Evolutionary conservation across 2,797 vertebrate genomes (phyloP), one percentile per base, ranked within the genome.

Genomic region (Typhlichthys subterraneus): DNA sequence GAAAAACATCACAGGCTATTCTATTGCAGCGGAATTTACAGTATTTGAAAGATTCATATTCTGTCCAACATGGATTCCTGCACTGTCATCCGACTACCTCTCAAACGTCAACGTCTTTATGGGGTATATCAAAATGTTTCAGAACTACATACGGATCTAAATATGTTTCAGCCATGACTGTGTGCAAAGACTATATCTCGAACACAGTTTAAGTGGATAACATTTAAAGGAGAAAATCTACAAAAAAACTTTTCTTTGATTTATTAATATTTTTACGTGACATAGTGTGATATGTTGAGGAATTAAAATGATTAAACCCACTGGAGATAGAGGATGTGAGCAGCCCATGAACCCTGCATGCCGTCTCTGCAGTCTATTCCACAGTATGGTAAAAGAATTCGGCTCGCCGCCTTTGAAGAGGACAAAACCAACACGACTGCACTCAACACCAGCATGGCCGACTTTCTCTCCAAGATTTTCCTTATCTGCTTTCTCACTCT

Each of bases 351-450:
- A 88, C 88, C 82, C 84, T 86, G 69, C 19, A 19, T 19, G 19
- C 65, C 29, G 84, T 82, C 89, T 82, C 84, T 76, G 75, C 76
- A 79, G 85, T 67, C 83, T 63, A 38, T 8, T 23, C 23, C 33
- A 38, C 82, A 75, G 85, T 85, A 93, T 93, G 93, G 93, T 92
- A 93, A 94, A 93, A 90, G 86, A 92, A 93, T 94, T 92, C 94
- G 65, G 78, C 66, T 76, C 56, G 65, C 75, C 92, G 65, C 75
- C 92, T 93, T 94, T 94, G 93, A 94, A 92, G 91, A 69, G 75
- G 85, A 85, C 90, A 91, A 91, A 91, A 92, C 89, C 93, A 94
- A 94, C 89, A 94, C 79, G 86, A 89, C 88, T 79, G 89, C 86
- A 84, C 84, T 92, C 90, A 91, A 88, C 89, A 84, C 88, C 64